Evolutionary conservation across 1,140 invertebrate genomes (phyloP).

Genomic region (Plutomurus gul): DNA sequence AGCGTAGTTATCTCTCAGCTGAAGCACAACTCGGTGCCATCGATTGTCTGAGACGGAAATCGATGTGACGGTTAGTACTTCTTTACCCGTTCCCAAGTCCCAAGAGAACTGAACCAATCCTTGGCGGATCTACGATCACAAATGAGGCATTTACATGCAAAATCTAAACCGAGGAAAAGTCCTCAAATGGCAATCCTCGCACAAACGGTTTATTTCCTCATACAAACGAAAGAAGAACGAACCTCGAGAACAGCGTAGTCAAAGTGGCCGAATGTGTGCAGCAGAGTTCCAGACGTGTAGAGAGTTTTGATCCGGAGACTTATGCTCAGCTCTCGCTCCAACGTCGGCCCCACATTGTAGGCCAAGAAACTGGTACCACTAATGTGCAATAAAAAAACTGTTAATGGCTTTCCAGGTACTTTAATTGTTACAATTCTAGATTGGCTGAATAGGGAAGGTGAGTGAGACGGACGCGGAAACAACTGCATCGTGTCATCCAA

Average conservation of each 20-base stretch:
- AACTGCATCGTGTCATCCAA: neutral
- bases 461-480: neutral
- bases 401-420: neutral
- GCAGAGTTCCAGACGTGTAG: slow-evolving; percentile 80
- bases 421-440: neutral
- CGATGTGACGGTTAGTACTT: slow-evolving; percentile 52
- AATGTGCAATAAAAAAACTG: slow-evolving; percentile 5
- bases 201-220: neutral
- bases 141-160: slow-evolving; percentile 17
- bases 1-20: slow-evolving; percentile 50
- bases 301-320: slow-evolving; percentile 81
- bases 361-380: slow-evolving; percentile 52
- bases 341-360: slow-evolving; percentile 57
- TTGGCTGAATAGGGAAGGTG: neutral
- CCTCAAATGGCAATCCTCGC: no score
- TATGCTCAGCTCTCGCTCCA: slow-evolving; percentile 80
- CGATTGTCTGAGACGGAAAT: slow-evolving; percentile 52
- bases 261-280: slow-evolving; percentile 81
- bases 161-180: neutral
- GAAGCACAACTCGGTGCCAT: slow-evolving; percentile 51
- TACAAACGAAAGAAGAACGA: slow-evolving; percentile 38
- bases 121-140: slow-evolving; percentile 49
- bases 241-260: slow-evolving; percentile 90
- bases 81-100: slow-evolving; percentile 53
- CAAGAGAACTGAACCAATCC: slow-evolving; percentile 53